phyloP scores from a whole-genome alignment of 1,140 invertebrate genomes.

The Caenorhabditis remanei region DNA sequence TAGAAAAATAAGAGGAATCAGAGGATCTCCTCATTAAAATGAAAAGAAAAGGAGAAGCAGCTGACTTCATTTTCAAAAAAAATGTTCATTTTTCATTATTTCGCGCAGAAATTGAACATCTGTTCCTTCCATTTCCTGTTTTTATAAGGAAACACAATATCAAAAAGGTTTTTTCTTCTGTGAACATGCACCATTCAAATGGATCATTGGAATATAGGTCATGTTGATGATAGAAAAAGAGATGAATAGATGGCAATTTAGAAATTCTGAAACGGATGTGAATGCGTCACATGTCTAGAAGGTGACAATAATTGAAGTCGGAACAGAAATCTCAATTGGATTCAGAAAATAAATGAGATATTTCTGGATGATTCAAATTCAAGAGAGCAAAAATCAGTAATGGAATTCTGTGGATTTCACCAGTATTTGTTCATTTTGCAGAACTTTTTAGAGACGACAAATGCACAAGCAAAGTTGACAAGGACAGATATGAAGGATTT shows the following conservation, averaged over 20 bases:
- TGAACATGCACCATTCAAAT: neutral
- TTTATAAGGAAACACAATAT: neutral
- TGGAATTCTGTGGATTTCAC: too few relatives aligned
- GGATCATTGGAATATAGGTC: neutral
- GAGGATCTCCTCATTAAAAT: neutral
- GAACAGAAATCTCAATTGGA: neutral
- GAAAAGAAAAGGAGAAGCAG: neutral
- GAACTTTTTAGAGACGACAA: too few relatives aligned
- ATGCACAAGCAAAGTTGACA: too few relatives aligned
- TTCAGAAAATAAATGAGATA: too few relatives aligned
- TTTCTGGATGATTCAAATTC: too few relatives aligned
- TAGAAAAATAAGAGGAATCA: neutral
- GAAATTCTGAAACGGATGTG: neutral
- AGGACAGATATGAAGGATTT: too few relatives aligned
- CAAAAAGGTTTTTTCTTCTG: too few relatives aligned
- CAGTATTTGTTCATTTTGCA: too few relatives aligned
- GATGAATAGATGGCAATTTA: neutral
- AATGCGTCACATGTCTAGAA: slow-evolving; percentile 1
- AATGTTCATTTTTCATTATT: neutral
- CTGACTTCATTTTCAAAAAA: neutral
- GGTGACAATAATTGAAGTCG: neutral
- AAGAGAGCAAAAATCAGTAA: too few relatives aligned
- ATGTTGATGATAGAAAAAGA: neutral
- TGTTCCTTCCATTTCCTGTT: slow-evolving; percentile 4
- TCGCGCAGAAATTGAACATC: neutral